Evolutionary conservation across 2,113 vertebrate genomes (phyloP), one percentile per base, ranked within the genome.

Genomic region (Carassius carassius): DNA sequence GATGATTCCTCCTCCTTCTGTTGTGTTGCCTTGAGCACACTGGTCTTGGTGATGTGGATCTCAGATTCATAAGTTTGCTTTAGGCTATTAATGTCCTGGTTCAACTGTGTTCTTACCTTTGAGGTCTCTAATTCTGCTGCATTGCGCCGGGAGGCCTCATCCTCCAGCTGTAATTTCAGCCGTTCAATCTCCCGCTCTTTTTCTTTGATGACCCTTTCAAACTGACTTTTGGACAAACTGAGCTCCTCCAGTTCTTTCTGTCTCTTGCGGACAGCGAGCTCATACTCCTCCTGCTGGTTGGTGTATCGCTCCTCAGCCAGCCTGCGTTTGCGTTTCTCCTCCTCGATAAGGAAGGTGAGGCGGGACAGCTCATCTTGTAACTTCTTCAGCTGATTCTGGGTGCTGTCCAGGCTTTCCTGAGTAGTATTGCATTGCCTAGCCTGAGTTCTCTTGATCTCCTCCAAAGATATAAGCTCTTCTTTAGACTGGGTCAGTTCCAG

Each of bases 131-230:
- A 94, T 91, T 99, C 98, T 62, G 96, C 96, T 58, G 95, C 95
- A 92, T 95, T 93, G 74, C 96, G 96, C 87, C 94, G 95, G 88
- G 94, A 91, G 47, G 93, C 93, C 90, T 98, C 97, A 86, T 98
- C 97, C 63, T 98, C 95, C 85, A 98, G 94, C 89, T 96, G 96
- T 84, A 92, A 90, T 92, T 96, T 98, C 88, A 99, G 89, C 88
- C 96, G 96, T 88, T 98, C 97, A 91, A 99, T 94, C 92, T 99
- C 98, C 80, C 95, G 96, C 94, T 99, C 97, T 92, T 97, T 99
- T 92, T 99, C 98, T 91, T 98, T 99, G 93, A 98, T 93, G 84
- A 93, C 84, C 92, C 98, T 98, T 91, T 99, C 98, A 80, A 96
- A 95, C 85, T 99, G 96, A 86, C 97, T 93, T 81, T 97, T 98